Base-by-base conservation (phyloP, 2,113 vertebrate genomes). In the Sebastes schlegelii region DNA sequence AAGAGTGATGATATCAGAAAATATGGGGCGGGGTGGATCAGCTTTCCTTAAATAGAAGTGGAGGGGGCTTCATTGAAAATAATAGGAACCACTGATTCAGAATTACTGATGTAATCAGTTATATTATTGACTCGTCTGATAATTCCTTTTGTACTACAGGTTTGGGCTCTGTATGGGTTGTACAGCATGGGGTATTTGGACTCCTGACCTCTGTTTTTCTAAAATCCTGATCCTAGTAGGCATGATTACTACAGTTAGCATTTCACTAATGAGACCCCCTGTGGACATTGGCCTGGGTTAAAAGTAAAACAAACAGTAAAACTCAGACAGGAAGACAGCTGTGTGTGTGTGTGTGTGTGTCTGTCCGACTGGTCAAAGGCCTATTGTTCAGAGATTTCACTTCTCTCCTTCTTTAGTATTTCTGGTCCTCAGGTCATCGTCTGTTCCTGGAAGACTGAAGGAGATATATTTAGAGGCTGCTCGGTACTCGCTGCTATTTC, bases 321-420 rank as follows among this genome's bases (percentile, higher is more conserved):
- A 16, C 19, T 60, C 19, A 76, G 34, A 19, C 42, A 79, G 68
- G 69, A 83, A 86, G 40, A 67, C 10, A 71, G 43, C 4, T 69
- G 65, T 64, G 62, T 65, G 75, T 19, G 66, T 65, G 26, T 34
- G 26, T 34, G 61, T 76, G 74, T 26, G 26, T 34, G 61, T 76
- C 70, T 26, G 70, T 57, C 12, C 6, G 42, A 21, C 17, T 64
- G 46, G 3, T 64, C 58, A 46, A 64, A 45, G 55, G 4, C 40
- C 40, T 6, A 58, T 72, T 73, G 71, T 73, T 83, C 40, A 46
- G 57, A 14, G 72, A 65, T 74, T 49, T 64, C 49, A 17, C 52
- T 49, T 34, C 21, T 66, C 67, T 65, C 43, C 2, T 0, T 55
- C 60, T 57, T 54, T 26, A 74, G 34, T 48, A n/a, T 52, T 62